phyloP scores from a whole-genome alignment of 1,140 invertebrate species.

The Gerris buenoi region DNA sequence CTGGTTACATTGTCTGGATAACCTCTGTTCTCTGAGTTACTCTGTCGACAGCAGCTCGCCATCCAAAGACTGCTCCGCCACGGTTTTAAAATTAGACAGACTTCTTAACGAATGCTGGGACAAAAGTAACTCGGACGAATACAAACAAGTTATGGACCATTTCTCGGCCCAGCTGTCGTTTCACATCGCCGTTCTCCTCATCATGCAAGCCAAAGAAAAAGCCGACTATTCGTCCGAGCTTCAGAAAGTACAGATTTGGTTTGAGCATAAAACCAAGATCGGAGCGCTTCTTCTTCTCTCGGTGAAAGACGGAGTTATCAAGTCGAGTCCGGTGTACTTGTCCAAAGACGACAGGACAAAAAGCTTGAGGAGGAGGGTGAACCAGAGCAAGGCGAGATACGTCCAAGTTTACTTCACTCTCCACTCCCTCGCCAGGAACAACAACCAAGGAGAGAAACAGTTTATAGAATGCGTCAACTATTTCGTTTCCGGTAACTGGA shows the following conservation, averaged over 20 bases:
- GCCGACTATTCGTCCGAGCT: not conserved
- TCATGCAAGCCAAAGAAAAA: not conserved
- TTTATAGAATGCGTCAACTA: not conserved
- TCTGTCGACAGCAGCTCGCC: not conserved
- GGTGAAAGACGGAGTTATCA: not conserved
- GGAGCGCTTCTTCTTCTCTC: not conserved
- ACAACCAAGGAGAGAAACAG: not conserved
- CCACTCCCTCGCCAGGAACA: not conserved
- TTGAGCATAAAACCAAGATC: not conserved
- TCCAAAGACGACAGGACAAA: not conserved
- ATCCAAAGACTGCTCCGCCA: not conserved
- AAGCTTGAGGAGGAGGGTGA: not conserved
- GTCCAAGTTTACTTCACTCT: not conserved
- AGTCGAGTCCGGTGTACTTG: not conserved
- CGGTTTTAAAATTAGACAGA: not conserved
- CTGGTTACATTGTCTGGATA: not conserved
- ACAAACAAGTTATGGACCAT: not conserved
- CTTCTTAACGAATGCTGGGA: not conserved
- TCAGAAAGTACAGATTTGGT: not conserved
- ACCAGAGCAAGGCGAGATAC: not conserved
- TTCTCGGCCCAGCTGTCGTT: not conserved
- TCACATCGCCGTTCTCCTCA: not conserved
- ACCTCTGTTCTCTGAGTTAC: not conserved
- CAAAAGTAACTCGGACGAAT: not conserved
- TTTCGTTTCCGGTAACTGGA: not conserved